phyloP scores from a whole-genome alignment of 2,888 invertebrate genomes.

The Caprella mutica region DNA sequence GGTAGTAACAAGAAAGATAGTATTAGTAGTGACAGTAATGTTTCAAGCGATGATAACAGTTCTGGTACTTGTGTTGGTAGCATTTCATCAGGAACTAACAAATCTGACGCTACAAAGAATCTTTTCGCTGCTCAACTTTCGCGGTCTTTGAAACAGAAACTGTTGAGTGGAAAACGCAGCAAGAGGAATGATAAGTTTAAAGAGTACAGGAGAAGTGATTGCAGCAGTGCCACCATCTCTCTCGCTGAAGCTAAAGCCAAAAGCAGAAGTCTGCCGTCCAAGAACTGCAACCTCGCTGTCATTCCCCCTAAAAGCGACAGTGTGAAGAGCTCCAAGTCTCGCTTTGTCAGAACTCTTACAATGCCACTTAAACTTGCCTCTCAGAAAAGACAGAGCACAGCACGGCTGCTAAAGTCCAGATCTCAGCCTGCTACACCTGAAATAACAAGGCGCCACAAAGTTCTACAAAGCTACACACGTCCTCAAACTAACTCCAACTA shows the following conservation, averaged over 20 bases:
- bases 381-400: slow-evolving; percentile 24
- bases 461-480: slow-evolving; percentile 3
- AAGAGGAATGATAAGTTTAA: not conserved
- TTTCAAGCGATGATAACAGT: slow-evolving; percentile 18
- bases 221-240: not conserved
- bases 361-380: slow-evolving; percentile 31
- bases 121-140: slow-evolving; percentile 28
- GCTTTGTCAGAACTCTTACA: slow-evolving; percentile 30
- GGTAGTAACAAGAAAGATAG: slow-evolving; percentile 6
- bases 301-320: not conserved
- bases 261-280: not conserved
- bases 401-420: slow-evolving; percentile 22
- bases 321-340: slow-evolving; percentile 10
- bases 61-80: slow-evolving; percentile 14
- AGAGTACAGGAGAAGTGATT: not conserved
- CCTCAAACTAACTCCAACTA: slow-evolving; percentile 1
- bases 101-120: not conserved
- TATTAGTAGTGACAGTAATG: slow-evolving; percentile 27
- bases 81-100: not conserved
- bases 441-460: slow-evolving; percentile 16
- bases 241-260: not conserved
- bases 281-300: slow-evolving; percentile 4
- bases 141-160: slow-evolving; percentile 19
- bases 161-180: slow-evolving; percentile 7
- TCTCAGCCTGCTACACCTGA: slow-evolving; percentile 32